Conservation (phyloP, 2,797 vertebrate species). For the Danio tinwini region DNA sequence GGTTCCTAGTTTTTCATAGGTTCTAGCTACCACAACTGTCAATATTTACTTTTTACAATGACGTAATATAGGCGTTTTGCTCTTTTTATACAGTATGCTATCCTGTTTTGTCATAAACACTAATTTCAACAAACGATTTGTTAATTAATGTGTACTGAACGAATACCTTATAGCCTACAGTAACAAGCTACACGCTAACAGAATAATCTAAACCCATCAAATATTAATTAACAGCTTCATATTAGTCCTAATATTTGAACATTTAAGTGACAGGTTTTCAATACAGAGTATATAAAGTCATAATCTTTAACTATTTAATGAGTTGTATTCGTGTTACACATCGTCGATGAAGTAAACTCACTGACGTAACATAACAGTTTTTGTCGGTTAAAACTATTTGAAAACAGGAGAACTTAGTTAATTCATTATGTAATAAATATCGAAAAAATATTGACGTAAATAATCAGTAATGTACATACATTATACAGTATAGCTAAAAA, state of each 20-base stretch:
- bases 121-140: too few relatives aligned
- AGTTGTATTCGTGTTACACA: background rate
- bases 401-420: background rate
- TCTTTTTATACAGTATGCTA: background rate
- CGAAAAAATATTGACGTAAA: background rate
- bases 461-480: background rate
- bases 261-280: too few relatives aligned
- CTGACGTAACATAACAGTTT: background rate
- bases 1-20: too few relatives aligned
- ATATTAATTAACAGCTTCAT: too few relatives aligned
- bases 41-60: background rate
- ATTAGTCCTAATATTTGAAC: too few relatives aligned
- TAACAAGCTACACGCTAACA: too few relatives aligned
- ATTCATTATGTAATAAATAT: background rate
- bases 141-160: too few relatives aligned
- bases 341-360: background rate
- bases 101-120: too few relatives aligned
- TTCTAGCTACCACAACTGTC: too few relatives aligned
- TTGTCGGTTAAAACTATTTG: background rate
- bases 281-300: background rate
- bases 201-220: too few relatives aligned
- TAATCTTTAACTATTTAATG: background rate
- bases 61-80: background rate
- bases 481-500: background rate
- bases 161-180: too few relatives aligned